phyloP scores from a whole-genome alignment of 2,888 invertebrate species.

The Rhogogaster chlorosoma region DNA sequence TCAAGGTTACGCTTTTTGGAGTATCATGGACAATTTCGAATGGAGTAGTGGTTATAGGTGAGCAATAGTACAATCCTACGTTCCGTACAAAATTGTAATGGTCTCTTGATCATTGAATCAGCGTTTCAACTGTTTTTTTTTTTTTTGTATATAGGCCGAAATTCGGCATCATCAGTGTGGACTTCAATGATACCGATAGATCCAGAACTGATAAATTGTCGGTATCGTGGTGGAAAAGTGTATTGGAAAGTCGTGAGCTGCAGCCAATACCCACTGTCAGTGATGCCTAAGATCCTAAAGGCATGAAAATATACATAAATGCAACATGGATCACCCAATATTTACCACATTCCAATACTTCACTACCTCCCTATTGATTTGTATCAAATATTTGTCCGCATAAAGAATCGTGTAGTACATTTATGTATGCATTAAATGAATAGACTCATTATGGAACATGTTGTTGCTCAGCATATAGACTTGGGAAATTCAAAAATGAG shows the following conservation, averaged over 20 bases:
- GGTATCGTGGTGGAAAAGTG: background rate
- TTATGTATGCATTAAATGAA: background rate
- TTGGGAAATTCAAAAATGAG: background rate
- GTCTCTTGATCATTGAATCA: slow-evolving; percentile 30
- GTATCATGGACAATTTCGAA: slow-evolving; percentile 79
- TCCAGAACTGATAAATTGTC: slow-evolving; percentile 8
- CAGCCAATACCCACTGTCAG: background rate
- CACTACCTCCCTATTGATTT: background rate
- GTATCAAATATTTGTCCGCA: too few species aligned
- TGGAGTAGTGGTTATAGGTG: slow-evolving; percentile 84
- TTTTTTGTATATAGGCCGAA: slow-evolving; percentile 78
- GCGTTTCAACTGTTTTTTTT: slow-evolving; percentile 70
- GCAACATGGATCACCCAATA: background rate
- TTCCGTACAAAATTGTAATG: background rate
- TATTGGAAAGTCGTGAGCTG: background rate
- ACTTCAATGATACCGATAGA: background rate
- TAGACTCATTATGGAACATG: background rate
- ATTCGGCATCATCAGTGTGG: background rate
- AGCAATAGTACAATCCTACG: slow-evolving; percentile 71
- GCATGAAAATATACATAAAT: background rate
- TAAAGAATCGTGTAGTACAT: too few species aligned
- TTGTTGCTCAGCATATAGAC: background rate
- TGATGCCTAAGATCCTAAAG: background rate
- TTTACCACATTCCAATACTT: background rate
- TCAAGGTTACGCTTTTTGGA: slow-evolving; percentile 77